Percentiles rank a stretch among this genome's conserved stretches.
phyloP scores from a whole-genome alignment of 2,113 vertebrate species.

The Ceyx margarethae region DNA sequence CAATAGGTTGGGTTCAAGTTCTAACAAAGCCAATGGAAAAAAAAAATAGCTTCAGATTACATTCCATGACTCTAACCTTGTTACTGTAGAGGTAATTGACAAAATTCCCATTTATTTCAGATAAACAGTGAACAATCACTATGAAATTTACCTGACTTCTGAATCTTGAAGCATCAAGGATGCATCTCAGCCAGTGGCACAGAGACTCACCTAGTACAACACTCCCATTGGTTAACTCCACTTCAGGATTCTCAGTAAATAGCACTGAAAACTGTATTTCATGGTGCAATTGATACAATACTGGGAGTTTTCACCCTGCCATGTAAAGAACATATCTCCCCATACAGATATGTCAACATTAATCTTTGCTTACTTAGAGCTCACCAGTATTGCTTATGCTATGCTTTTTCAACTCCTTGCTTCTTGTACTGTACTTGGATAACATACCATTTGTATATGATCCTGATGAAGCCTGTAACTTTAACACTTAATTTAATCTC shows the following conservation, averaged over 20 bases:
- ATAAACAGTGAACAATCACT: not conserved
- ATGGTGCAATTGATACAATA: not conserved
- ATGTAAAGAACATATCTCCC: not conserved
- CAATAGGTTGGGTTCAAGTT: accelerated
- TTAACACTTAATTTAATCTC: not conserved
- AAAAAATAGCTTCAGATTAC: accelerated
- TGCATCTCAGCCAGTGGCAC: not conserved
- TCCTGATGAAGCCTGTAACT: not conserved
- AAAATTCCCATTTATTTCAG: not conserved
- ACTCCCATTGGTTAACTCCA: not conserved
- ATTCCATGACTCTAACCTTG: not conserved
- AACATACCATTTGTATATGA: not conserved
- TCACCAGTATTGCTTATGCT: not conserved
- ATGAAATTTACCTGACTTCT: not conserved
- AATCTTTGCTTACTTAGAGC: not conserved
- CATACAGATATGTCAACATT: not conserved
- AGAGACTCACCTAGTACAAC: not conserved
- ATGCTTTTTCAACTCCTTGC: not conserved
- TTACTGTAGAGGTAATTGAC: not conserved
- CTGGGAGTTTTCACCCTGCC: not conserved
- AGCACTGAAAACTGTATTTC: not conserved
- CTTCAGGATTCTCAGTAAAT: not conserved
- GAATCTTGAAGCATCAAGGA: not conserved
- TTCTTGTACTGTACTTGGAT: not conserved
- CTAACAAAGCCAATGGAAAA: not conserved